Percentiles rank a stretch among this genome's conserved stretches.
These are phyloP conservation scores for Myotis lucifugus DNA, from an alignment of 2,113 vertebrate genomes.

Conservation along the genomic window DNA sequence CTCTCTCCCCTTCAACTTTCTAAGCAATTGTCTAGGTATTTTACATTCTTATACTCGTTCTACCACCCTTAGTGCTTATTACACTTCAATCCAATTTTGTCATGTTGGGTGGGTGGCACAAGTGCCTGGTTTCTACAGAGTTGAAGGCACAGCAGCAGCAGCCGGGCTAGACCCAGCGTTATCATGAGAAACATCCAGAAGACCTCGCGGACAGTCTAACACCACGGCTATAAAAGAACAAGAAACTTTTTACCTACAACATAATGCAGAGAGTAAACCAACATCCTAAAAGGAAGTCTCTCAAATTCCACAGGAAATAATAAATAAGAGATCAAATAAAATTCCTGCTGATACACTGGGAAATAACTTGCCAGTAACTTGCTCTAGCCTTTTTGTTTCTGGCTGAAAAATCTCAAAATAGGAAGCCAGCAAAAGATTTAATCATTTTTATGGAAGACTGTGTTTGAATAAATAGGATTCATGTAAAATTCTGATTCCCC, in stretches of 20 bases:
- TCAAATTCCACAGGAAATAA: not conserved
- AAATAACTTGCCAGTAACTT: not conserved
- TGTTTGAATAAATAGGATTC: not conserved
- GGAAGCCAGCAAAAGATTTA: not conserved
- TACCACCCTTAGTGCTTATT: not conserved
- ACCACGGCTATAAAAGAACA: not conserved
- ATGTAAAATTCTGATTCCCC: not conserved
- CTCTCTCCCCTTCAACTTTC: constrained; percentile 9
- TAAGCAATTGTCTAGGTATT: not conserved
- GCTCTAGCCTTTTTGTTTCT: not conserved
- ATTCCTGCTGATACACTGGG: not conserved
- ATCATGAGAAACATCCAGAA: not conserved
- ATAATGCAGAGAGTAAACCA: not conserved
- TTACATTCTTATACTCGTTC: not conserved
- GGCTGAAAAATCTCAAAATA: constrained; percentile 16
- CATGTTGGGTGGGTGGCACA: not conserved
- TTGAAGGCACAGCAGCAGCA: not conserved
- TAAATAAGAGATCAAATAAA: constrained; percentile 20
- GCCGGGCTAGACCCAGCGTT: not conserved
- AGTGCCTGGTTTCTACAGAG: not conserved
- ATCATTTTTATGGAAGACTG: not conserved
- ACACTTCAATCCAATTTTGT: not conserved
- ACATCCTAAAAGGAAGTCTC: not conserved
- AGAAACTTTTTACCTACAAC: not conserved
- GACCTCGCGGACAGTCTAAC: not conserved